phyloP scores from a whole-genome alignment of 2,113 vertebrate genomes.

The Tursiops truncatus region DNA sequence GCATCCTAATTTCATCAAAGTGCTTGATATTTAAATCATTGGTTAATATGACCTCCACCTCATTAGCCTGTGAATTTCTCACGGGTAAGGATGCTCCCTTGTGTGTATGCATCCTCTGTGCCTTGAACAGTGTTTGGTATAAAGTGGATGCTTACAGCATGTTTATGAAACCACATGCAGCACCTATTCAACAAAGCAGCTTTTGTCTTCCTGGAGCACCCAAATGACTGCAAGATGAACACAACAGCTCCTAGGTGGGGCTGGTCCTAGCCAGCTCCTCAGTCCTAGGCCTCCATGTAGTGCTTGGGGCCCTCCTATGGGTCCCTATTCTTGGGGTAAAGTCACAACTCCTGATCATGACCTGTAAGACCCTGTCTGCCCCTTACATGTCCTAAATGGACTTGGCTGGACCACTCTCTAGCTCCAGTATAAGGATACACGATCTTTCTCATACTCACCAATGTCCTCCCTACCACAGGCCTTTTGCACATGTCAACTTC shows the following conservation, averaged over 20 bases:
- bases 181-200: background rate
- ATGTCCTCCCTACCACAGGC: background rate
- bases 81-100: background rate
- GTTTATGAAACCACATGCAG: background rate
- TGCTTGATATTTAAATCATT: background rate
- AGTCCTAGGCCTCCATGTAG: rapidly evolving
- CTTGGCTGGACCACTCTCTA: background rate
- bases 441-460: background rate
- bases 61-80: background rate
- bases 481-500: background rate
- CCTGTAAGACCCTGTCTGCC: background rate
- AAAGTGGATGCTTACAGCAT: background rate
- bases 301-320: background rate
- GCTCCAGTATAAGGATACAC: background rate
- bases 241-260: rapidly evolving
- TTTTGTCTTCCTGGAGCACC: background rate
- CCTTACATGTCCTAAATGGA: background rate
- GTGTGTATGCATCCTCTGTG: background rate
- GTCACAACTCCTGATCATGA: background rate
- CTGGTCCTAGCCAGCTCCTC: background rate
- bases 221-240: background rate
- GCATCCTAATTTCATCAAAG: background rate
- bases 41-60: no score
- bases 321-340: background rate
- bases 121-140: background rate